Evolutionary conservation across 2,888 invertebrate genomes (phyloP).

Genomic region (Cordilura impudica): DNA sequence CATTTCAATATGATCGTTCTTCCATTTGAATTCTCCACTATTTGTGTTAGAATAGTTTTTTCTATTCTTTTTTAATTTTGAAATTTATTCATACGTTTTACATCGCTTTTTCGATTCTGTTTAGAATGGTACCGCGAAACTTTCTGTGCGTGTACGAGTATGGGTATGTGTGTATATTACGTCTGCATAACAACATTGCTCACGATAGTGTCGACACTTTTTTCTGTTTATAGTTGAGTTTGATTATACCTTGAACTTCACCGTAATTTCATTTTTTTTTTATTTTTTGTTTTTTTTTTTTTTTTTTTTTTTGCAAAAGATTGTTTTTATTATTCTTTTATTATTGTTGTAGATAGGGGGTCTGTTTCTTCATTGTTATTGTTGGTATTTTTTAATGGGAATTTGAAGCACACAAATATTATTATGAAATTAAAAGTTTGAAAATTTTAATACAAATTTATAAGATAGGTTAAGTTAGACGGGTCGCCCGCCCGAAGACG

Average conservation of each 20-base stretch:
- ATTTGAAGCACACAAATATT: neutral
- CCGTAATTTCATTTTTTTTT: constrained; percentile 73
- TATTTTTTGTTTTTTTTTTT: constrained; percentile 53
- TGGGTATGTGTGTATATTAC: neutral
- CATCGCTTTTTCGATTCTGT: neutral
- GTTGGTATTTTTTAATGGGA: constrained; percentile 25
- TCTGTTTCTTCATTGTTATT: neutral
- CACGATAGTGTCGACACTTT: constrained; percentile 13
- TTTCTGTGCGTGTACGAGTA: neutral
- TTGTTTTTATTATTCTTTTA: constrained; percentile 10
- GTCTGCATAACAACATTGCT: neutral
- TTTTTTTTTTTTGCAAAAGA: constrained; percentile 56
- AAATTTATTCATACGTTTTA: neutral
- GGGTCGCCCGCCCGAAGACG: too few relatives aligned
- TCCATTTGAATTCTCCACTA: neutral
- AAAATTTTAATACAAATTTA: neutral
- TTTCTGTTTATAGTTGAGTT: constrained; percentile 61
- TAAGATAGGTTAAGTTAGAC: too few relatives aligned
- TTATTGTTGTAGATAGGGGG: neutral
- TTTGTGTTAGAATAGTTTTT: neutral
- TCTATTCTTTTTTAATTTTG: constrained; percentile 1
- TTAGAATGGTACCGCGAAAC: neutral
- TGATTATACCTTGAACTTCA: constrained; percentile 75
- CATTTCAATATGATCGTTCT: neutral
- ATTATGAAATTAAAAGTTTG: constrained; percentile 25